Percentiles rank a stretch among this genome's conserved stretches.
Evolutionary conservation across 2,797 vertebrate genomes (phyloP).

Genomic region (Liparis tanakae): DNA sequence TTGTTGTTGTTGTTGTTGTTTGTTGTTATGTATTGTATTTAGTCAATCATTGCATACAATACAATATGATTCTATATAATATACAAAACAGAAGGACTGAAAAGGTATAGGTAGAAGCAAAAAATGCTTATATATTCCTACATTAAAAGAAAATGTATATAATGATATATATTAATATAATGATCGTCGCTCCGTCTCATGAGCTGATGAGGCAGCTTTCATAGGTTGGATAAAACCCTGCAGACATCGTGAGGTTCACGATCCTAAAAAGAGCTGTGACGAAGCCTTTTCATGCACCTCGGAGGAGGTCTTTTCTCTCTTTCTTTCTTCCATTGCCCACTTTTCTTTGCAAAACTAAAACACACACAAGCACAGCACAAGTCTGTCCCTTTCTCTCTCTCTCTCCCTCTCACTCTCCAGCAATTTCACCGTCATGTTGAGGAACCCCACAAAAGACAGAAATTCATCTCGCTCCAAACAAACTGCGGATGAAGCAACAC

Average conservation of each 20-base stretch:
- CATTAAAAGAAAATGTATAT: too few relatives aligned
- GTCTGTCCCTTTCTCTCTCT: background rate
- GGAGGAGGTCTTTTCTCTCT: background rate
- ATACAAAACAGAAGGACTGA: too few relatives aligned
- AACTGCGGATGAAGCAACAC: conserved; percentile 55
- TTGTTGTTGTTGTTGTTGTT: too few relatives aligned
- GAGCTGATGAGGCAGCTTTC: conserved; percentile 8
- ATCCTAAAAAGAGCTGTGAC: conserved; percentile 14
- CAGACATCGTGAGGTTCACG: background rate
- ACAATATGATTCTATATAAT: too few relatives aligned
- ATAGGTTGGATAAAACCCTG: background rate
- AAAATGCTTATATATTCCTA: too few relatives aligned
- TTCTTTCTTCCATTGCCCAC: background rate
- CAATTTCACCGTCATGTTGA: conserved; percentile 18
- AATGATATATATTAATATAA: too few relatives aligned
- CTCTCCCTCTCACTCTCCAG: background rate
- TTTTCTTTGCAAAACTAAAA: conserved; percentile 14
- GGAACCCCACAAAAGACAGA: conserved; percentile 32
- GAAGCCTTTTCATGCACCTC: conserved; percentile 35
- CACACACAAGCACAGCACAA: conserved; percentile 26
- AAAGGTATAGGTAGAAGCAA: too few relatives aligned
- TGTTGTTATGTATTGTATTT: too few relatives aligned
- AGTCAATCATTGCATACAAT: too few relatives aligned
- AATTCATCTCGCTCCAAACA: conserved; percentile 19
- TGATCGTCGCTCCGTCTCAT: conserved; percentile 1